Conservation (phyloP, 2,797 vertebrate genomes). For the Acipenser transmontanus region DNA sequence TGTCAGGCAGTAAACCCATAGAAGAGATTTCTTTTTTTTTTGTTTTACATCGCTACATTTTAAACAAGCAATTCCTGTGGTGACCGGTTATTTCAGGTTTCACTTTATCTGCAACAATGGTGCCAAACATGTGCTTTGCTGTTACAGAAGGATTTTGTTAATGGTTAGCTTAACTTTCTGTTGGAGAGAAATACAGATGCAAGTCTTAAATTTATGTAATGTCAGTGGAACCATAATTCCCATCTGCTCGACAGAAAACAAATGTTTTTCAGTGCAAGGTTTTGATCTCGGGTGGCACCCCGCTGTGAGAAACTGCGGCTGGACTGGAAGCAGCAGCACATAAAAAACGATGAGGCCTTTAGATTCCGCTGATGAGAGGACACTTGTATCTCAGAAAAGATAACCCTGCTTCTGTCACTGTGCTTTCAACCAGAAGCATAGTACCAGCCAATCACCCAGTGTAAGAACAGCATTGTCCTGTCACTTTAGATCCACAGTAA, state of each 20-base stretch:
- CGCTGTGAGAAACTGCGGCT: conserved; percentile 8
- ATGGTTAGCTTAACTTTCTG: neutral
- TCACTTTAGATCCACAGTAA: neutral
- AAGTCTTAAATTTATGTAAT: neutral
- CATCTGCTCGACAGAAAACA: conserved; percentile 3
- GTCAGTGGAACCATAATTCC: neutral
- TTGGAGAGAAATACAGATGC: conserved; percentile 1
- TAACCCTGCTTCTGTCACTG: conserved; percentile 42
- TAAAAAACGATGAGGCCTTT: conserved; percentile 36
- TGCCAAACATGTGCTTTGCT: neutral
- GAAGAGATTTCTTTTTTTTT: no score
- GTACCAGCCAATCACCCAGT: no score
- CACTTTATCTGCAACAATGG: neutral
- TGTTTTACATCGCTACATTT: no score
- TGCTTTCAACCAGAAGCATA: conserved; percentile 30
- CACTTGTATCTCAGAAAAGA: conserved; percentile 26
- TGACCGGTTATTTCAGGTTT: no score
- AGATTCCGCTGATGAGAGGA: conserved; percentile 33
- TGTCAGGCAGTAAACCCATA: no score
- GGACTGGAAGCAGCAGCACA: conserved; percentile 24
- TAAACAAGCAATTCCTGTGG: no score
- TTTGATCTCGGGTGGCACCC: conserved; percentile 21
- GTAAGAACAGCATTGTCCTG: conserved; percentile 29
- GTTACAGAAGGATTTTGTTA: neutral
- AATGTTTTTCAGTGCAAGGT: conserved; percentile 17